These are phyloP conservation scores for Venturia canescens DNA, from an alignment of 1,140 invertebrate species.

Conservation along the genomic window DNA sequence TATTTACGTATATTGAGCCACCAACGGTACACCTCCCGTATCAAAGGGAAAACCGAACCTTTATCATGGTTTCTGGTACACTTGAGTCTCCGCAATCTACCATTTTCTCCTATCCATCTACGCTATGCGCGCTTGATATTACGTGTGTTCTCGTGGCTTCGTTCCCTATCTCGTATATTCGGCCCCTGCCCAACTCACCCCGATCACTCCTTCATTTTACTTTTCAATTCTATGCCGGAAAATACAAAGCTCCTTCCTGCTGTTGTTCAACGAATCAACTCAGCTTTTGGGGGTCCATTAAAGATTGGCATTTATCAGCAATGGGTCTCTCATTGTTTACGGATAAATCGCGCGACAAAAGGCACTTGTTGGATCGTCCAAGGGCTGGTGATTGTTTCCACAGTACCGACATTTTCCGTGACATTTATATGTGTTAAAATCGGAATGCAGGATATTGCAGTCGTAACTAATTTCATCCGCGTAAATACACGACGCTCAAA, in stretches of 20 bases:
- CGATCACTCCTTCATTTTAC: constrained; percentile 41
- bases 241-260: background rate
- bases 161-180: constrained; percentile 54
- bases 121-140: constrained; percentile 53
- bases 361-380: background rate
- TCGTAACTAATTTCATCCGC: too few relatives aligned
- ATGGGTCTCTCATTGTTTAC: background rate
- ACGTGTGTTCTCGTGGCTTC: constrained; percentile 62
- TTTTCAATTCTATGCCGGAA: background rate
- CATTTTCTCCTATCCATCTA: constrained; percentile 48
- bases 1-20: constrained; percentile 18
- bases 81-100: constrained; percentile 71
- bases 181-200: constrained; percentile 8
- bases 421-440: too few relatives aligned
- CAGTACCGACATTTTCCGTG: too few relatives aligned
- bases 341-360: background rate
- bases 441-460: too few relatives aligned
- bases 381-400: background rate
- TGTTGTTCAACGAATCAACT: background rate
- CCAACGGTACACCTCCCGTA: constrained; percentile 60
- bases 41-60: constrained; percentile 74
- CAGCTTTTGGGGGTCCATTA: background rate
- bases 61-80: constrained; percentile 75
- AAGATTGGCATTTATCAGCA: background rate
- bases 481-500: background rate